Evolutionary conservation across 2,797 vertebrate species (phyloP), one percentile per base, ranked within the genome.

Genomic region (Brachymystax lenok): DNA sequence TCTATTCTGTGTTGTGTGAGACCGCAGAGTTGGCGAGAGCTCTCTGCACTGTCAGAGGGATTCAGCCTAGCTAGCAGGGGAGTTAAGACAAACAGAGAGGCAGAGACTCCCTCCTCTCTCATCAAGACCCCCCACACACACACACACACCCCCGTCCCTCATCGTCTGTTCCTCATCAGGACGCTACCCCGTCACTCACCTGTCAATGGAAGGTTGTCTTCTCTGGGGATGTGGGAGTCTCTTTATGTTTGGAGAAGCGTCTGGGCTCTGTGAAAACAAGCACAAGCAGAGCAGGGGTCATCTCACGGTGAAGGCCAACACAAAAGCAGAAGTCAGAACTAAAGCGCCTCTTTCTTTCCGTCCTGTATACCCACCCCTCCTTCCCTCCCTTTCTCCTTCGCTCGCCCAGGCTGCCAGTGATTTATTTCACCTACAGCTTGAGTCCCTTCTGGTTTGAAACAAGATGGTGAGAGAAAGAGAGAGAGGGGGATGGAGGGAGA

Each of bases 401-500:
- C 67, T 35, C 67, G 35, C 56, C 56, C 56, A 59, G 56, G 27
- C 64, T 27, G 64, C 24, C 64, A 27, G 21, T 14, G 64, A 66
- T 66, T 66, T 28, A 66, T 28, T 28, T 66, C 69, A 70, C 69
- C 33, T 70, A 21, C 19, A 46, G 35, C 69, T 50, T 7, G 46
- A 68, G 28, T 67, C 28, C 66, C 16, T 8, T 68, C 16, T 17
- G 24, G 24, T 24, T 27, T 24, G 28, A 68, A 33, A 68, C 28
- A 68, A 33, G 66, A 50, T 52, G 50, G 21, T 52, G 21, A 70
- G 59, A 24, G 59, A 24, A 63, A 73, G 33, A 76, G 30, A 69
- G 56, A 69, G 40, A 77, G 74, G 61, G 28, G 12, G 16, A 73
- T 54, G 24, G 28, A 35, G 54, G 56, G 71, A 61, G 54, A 74